Evolutionary conservation across 92 coral and sea anemone species (phyloP), one percentile per base, ranked within the genome.

Genomic region (Meandrina meandrites): DNA sequence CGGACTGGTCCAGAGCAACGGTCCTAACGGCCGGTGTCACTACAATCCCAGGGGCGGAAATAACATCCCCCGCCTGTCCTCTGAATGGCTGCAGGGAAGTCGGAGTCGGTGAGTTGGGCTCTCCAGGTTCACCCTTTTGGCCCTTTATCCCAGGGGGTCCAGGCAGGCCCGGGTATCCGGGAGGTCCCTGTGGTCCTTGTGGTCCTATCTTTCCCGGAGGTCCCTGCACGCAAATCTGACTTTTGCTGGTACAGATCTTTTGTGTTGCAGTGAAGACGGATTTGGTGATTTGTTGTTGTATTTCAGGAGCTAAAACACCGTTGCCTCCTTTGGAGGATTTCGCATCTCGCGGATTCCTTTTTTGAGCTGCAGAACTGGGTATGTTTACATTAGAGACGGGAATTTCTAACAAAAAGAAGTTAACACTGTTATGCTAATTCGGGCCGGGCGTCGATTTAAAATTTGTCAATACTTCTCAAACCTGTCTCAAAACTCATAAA

Each of bases 61-160:
- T 74, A 57, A 83, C 51, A 53, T 35, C 62, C 36, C 71, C 87
- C 28, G 70, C 54, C 35, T 83, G 27, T 27, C 87, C 72, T 35
- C 31, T 83, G 1, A 83, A 35, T 32, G 79, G 87, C 35, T 83
- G 86, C 11, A 83, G 36, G 10, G 86, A 34, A n/a, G 68, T 83
- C 40, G 79, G 79, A 51, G 45, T 36, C 12, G 36, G 17, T 10
- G 72, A 37, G 24, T 17, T 71, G 21, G 79, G 5, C 19, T 83
- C 72, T 51, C 87, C 86, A 21, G 87, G 87, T 18, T 68, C 85
- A 28, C 76, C 85, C n/a, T 81, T 81, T 67, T 47, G 85, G 60
- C 85, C 85, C 42, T 42, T 27, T 30, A 62, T 32, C 28, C 83
- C 83, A 0, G 83, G 83, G 53, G 50, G 19, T 18, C 73, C 83